These are phyloP conservation scores for Chiloscyllium punctatum DNA, from an alignment of 2,797 vertebrate species.

Conservation along the genomic window DNA sequence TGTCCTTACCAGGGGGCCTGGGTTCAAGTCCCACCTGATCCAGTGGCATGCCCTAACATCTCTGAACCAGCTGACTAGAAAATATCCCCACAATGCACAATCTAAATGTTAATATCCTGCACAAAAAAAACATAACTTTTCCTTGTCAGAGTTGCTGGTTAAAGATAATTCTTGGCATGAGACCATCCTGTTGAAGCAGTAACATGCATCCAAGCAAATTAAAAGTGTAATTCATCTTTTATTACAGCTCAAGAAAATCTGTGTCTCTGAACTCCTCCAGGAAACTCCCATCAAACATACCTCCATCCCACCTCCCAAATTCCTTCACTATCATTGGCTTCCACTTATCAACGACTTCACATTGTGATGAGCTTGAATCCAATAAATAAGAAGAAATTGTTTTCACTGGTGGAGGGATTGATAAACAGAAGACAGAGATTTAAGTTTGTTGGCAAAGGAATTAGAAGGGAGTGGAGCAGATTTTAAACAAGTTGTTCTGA, in stretches of 20 bases:
- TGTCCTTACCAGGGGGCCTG: too few relatives aligned
- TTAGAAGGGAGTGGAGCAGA: not conserved
- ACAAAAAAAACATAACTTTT: not conserved
- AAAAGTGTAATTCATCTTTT: not conserved
- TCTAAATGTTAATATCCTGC: not conserved
- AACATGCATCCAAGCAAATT: not conserved
- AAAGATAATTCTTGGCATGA: not conserved
- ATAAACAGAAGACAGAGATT: not conserved
- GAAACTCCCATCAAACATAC: not conserved
- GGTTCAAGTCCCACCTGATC: too few relatives aligned
- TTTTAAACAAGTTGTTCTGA: not conserved
- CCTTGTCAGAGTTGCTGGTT: not conserved
- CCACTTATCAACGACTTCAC: not conserved
- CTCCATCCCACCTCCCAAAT: not conserved
- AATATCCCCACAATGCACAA: not conserved
- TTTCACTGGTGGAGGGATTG: not conserved
- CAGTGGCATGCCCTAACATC: too few relatives aligned
- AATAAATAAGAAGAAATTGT: not conserved
- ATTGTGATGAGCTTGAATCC: not conserved
- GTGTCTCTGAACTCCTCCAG: not conserved
- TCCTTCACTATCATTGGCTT: not conserved
- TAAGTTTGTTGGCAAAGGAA: not conserved
- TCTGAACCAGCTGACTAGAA: too few relatives aligned
- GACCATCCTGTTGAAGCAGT: not conserved
- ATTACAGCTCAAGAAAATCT: not conserved